Percentiles rank a stretch among this genome's conserved stretches.
These are phyloP conservation scores for Abrostola tripartita DNA, from an alignment of 2,888 invertebrate species.

Conservation along the genomic window DNA sequence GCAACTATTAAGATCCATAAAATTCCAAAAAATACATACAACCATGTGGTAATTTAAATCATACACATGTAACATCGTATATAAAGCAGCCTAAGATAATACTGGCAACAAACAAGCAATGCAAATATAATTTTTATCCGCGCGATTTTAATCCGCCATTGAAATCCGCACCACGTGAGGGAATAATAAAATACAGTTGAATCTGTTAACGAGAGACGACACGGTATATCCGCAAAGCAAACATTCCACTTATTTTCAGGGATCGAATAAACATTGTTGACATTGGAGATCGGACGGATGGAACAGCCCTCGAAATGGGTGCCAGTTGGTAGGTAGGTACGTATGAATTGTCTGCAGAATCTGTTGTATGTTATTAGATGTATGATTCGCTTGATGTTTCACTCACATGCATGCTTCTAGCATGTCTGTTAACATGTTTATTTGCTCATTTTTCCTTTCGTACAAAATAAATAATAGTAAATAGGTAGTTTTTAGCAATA, in stretches of 20 bases:
- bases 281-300: constrained; percentile 58
- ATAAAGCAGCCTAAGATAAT: constrained; percentile 4
- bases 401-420: too few relatives aligned
- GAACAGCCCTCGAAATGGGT: constrained; percentile 45
- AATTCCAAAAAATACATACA: too few relatives aligned
- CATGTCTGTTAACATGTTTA: too few relatives aligned
- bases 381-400: too few relatives aligned
- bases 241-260: constrained; percentile 48
- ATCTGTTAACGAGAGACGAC: constrained; percentile 67
- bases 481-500: too few relatives aligned
- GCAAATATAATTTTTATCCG: constrained; percentile 37
- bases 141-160: constrained; percentile 24
- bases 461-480: too few relatives aligned
- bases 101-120: constrained; percentile 15
- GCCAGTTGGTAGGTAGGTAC: constrained; percentile 1
- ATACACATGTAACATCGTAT: constrained; percentile 9
- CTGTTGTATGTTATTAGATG: too few relatives aligned
- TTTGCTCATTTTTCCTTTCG: too few relatives aligned
- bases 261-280: constrained; percentile 64
- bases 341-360: too few relatives aligned
- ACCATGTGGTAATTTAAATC: neutral
- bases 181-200: constrained; percentile 68
- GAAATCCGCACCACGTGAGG: constrained; percentile 28
- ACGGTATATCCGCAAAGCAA: constrained; percentile 61
- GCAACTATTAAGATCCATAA: too few relatives aligned